phyloP scores from a whole-genome alignment of 2,797 vertebrate genomes.

The Tenualosa ilisha region DNA sequence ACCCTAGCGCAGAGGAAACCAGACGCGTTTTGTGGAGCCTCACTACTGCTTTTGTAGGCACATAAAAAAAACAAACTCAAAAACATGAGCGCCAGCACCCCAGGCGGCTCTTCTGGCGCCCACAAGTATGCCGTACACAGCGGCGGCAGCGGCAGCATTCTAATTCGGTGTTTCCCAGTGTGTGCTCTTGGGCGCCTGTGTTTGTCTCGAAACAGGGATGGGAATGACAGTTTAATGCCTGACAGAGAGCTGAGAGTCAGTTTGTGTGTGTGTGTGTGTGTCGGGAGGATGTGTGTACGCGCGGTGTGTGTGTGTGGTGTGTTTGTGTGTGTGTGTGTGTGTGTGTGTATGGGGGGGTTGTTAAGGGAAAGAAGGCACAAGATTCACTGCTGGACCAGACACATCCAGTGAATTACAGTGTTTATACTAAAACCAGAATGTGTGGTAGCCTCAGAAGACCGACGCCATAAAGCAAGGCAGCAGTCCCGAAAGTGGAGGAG shows the following conservation, averaged over 20 bases:
- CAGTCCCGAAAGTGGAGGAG: slow-evolving; percentile 43
- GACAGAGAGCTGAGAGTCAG: background rate
- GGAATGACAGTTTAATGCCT: slow-evolving; percentile 47
- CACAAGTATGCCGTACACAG: slow-evolving; percentile 47
- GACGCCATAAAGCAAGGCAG: background rate
- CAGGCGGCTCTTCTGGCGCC: slow-evolving; percentile 36
- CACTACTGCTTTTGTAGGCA: slow-evolving; percentile 37
- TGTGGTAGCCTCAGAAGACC: slow-evolving; percentile 15
- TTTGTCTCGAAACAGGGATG: slow-evolving; percentile 38
- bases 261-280: background rate
- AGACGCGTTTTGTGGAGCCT: slow-evolving; percentile 45
- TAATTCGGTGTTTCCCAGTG: slow-evolving; percentile 39
- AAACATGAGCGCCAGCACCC: background rate
- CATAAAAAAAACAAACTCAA: slow-evolving; percentile 50
- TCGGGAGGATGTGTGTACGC: background rate
- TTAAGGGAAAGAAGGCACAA: background rate
- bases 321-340: slow-evolving; percentile 7
- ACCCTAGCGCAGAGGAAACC: slow-evolving; percentile 46
- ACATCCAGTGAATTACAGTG: slow-evolving; percentile 20
- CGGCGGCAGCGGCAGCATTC: slow-evolving; percentile 26
- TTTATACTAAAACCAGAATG: slow-evolving; percentile 36
- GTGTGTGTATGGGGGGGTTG: background rate
- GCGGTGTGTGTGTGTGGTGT: slow-evolving; percentile 6
- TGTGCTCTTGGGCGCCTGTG: slow-evolving; percentile 26
- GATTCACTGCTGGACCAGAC: background rate